Base-by-base conservation (phyloP, 92 coral and sea anemone genomes). In the Porites rus region DNA sequence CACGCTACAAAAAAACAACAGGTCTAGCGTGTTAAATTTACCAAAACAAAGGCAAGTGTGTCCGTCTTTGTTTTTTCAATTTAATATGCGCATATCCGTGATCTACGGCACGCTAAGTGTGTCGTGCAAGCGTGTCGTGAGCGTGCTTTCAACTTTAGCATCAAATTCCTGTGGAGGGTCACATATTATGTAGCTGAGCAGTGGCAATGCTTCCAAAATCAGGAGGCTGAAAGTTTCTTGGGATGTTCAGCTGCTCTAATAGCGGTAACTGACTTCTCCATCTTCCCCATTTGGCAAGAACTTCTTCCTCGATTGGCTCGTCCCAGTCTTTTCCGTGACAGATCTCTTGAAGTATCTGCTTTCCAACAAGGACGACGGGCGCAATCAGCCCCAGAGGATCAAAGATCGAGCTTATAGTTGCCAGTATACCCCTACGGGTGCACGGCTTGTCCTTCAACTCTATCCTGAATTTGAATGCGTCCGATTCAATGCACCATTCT, bases 321-420 rank as follows among this genome's bases (percentile, higher is more conserved):
- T 83, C 74, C 88, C 82, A 83, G 13, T 18, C 51, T 58, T 72
- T 83, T 13, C 12, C 70, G 19, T 38, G 54, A 64, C 88, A 74
- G 12, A 72, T 12, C 22, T 67, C 79, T 71, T 82, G 87, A 62
- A 82, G 87, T 53, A 82, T 2, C 10, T 17, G 69, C 72, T 71
- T 51, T 19, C 81, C 87, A 1, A 66, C 81, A 6, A 72, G 53
- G 52, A 65, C 13, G 28, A 80, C 22, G 53, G 78, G 84, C 22
- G 84, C 84, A 4, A 75, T 9, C 22, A 80, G 59, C 24, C 71
- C 84, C 2, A 66, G 75, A 12, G 58, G 75, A 71, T 71, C 58
- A 46, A 25, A 46, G 17, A 71, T 18, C 51, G 75, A 71, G 38
- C 75, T 10, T 16, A 38, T 21, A 13, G 17, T 51, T 14, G 58